These are phyloP conservation scores for Bergia sp. DNA, from an alignment of 92 coral and sea anemone genomes.

Conservation along the genomic window DNA sequence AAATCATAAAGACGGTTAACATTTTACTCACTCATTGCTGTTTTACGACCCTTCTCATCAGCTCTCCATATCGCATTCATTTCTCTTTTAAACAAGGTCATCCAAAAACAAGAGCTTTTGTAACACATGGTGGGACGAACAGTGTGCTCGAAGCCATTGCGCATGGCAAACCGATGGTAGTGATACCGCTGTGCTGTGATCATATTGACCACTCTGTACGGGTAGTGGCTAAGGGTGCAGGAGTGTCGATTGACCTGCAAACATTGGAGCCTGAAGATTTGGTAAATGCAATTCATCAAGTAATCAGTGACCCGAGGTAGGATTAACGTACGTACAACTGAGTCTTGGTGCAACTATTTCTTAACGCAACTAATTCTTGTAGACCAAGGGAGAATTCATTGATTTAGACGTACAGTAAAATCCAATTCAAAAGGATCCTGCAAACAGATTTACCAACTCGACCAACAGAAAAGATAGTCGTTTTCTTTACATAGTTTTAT, in stretches of 20 bases:
- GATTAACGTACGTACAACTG: neutral
- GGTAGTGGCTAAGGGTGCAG: conserved; percentile 28
- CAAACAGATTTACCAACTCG: too few species aligned
- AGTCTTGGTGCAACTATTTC: too few species aligned
- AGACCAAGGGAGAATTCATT: too few species aligned
- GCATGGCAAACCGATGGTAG: conserved; percentile 47
- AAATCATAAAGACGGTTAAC: too few species aligned
- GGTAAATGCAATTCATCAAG: conserved; percentile 18
- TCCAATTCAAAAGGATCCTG: too few species aligned
- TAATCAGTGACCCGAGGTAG: conserved; percentile 17
- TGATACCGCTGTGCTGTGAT: conserved; percentile 42
- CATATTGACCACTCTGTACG: conserved; percentile 43
- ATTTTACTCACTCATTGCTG: too few species aligned
- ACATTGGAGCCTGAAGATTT: conserved; percentile 6
- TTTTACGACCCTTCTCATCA: too few species aligned
- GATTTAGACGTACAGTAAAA: too few species aligned
- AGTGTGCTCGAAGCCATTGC: conserved; percentile 47
- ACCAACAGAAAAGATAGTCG: too few species aligned
- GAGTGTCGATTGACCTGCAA: conserved; percentile 18
- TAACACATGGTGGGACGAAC: conserved; percentile 42
- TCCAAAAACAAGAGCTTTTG: conserved; percentile 38
- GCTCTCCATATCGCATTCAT: too few species aligned
- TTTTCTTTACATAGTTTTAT: too few species aligned
- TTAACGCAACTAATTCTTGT: too few species aligned
- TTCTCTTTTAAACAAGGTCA: neutral